These are phyloP conservation scores for Theodoxus fluviatilis DNA, from an alignment of 2,888 invertebrate genomes.

Conservation along the genomic window DNA sequence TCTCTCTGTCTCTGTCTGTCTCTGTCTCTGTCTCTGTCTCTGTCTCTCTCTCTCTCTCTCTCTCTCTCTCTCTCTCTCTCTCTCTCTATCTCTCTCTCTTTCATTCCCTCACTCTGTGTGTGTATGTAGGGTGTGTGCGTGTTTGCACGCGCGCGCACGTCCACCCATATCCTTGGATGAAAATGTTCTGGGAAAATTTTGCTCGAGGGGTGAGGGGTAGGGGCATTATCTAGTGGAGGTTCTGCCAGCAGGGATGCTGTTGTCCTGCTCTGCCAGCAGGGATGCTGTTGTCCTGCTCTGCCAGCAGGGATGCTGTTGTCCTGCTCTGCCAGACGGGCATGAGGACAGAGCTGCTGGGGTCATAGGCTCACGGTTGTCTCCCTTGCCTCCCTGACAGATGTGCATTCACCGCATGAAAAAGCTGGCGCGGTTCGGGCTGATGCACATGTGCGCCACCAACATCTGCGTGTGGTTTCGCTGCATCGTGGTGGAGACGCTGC, in stretches of 20 bases:
- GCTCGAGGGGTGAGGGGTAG: too few species aligned
- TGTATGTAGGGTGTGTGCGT: too few species aligned
- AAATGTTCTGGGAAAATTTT: too few species aligned
- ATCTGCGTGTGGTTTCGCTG: slow-evolving; percentile 97
- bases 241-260: not conserved
- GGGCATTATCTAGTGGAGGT: too few species aligned
- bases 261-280: not conserved
- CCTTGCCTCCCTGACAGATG: slow-evolving; percentile 26
- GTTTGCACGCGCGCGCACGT: too few species aligned
- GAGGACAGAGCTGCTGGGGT: not conserved
- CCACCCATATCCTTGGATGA: too few species aligned
- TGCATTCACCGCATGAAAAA: slow-evolving; percentile 95
- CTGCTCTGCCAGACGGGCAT: not conserved
- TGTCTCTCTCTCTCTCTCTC: too few species aligned
- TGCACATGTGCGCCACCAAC: slow-evolving; percentile 97
- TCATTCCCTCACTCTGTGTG: too few species aligned
- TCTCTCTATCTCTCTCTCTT: too few species aligned
- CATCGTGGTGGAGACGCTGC: slow-evolving; percentile 92
- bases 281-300: not conserved
- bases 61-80: too few species aligned
- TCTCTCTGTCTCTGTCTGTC: too few species aligned
- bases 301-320: not conserved
- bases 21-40: too few species aligned
- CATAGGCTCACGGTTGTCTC: not conserved
- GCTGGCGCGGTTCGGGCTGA: slow-evolving; percentile 92